These are phyloP conservation scores for Myoxocephalus aenaeus DNA, from an alignment of 2,797 vertebrate species.

Conservation along the genomic window DNA sequence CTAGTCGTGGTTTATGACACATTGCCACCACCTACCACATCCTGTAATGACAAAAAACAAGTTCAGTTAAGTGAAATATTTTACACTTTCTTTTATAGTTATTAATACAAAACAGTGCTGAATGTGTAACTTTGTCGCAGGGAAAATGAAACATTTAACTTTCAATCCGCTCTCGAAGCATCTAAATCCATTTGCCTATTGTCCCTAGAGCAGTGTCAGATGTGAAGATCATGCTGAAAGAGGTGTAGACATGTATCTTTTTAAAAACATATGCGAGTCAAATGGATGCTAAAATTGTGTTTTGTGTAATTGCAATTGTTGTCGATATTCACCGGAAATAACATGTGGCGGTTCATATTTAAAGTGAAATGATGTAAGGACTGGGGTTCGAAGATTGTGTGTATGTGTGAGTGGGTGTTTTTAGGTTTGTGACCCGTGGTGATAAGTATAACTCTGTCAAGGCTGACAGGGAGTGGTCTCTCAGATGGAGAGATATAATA, in stretches of 20 bases:
- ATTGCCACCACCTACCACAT: neutral
- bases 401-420: neutral
- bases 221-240: neutral
- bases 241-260: neutral
- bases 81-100: neutral
- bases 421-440: neutral
- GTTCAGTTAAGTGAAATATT: too few relatives aligned
- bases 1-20: neutral
- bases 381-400: neutral
- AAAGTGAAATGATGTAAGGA: neutral
- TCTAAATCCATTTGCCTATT: too few relatives aligned
- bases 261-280: neutral
- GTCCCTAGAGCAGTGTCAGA: neutral
- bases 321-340: neutral
- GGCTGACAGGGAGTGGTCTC: constrained; percentile 42
- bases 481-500: constrained; percentile 30
- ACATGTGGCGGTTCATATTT: neutral
- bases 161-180: too few relatives aligned
- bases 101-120: neutral
- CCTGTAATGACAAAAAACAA: neutral
- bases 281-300: neutral
- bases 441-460: constrained; percentile 39
- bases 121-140: neutral
- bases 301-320: neutral
- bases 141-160: neutral